phyloP scores from a whole-genome alignment of 2,797 vertebrate species.

The Anas georgica region DNA sequence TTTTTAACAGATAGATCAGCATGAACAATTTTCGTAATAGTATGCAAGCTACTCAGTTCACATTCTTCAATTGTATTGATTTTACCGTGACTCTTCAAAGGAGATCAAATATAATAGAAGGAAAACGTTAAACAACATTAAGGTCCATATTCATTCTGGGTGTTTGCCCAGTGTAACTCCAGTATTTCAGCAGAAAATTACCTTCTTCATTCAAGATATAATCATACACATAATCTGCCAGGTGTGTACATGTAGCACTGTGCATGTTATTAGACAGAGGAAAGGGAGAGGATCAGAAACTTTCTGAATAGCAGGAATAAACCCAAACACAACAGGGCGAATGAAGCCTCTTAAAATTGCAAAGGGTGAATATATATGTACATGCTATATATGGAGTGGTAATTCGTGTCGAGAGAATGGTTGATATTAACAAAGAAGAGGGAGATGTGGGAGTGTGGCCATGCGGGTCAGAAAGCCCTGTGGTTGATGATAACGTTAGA shows the following conservation, averaged over 20 bases:
- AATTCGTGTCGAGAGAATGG: too few species aligned
- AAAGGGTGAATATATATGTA: neutral
- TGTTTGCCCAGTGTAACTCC: neutral
- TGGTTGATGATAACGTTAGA: too few species aligned
- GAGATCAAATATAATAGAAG: neutral
- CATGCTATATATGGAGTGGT: too few species aligned
- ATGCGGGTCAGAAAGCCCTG: too few species aligned
- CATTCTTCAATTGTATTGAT: neutral
- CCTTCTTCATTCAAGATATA: neutral
- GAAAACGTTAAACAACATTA: neutral
- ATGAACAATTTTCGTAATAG: neutral
- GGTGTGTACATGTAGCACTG: neutral
- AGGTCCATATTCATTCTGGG: neutral
- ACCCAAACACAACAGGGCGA: too few species aligned
- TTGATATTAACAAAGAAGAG: too few species aligned
- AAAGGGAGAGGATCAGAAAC: neutral
- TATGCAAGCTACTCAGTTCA: constrained; percentile 7
- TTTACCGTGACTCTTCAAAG: neutral
- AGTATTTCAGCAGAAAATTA: neutral
- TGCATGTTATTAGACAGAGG: neutral
- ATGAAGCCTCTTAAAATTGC: neutral
- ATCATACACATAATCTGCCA: neutral
- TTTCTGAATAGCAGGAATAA: neutral
- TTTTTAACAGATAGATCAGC: neutral
- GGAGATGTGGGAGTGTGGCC: too few species aligned